Conservation (phyloP, 2,888 invertebrate genomes). For the Polydrusus cervinus region DNA sequence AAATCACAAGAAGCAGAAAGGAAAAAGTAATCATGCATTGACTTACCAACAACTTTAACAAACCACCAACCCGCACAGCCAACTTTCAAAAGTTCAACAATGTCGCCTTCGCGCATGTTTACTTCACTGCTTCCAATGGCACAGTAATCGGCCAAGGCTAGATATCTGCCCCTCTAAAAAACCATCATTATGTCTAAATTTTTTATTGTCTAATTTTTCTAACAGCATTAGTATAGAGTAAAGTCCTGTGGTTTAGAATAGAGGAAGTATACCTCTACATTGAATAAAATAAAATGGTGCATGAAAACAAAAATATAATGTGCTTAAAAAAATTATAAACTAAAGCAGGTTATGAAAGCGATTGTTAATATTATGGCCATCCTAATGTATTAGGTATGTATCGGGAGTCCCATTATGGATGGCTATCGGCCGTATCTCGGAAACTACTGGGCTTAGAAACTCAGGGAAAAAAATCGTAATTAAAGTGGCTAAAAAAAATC, state of each 20-base stretch:
- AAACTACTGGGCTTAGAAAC: too few relatives aligned
- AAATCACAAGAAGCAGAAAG: neutral
- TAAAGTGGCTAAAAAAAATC: too few relatives aligned
- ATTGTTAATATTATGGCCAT: too few relatives aligned
- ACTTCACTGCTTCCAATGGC: conserved; percentile 94
- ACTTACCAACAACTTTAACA: conserved; percentile 86
- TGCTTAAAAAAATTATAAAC: too few relatives aligned
- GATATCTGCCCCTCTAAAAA: conserved; percentile 85
- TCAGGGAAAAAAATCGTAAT: too few relatives aligned
- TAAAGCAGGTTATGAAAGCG: neutral
- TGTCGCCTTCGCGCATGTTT: conserved; percentile 91
- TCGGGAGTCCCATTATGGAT: too few relatives aligned
- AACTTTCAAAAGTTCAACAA: conserved; percentile 91
- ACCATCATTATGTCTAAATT: neutral
- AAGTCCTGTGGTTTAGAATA: neutral
- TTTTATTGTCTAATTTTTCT: neutral
- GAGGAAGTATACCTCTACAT: neutral
- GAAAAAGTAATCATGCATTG: neutral
- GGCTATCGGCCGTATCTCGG: too few relatives aligned
- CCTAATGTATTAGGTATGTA: too few relatives aligned
- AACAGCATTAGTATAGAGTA: conserved; percentile 24
- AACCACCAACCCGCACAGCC: conserved; percentile 99
- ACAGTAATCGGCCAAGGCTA: conserved; percentile 94
- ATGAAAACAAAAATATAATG: neutral
- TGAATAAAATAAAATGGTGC: conserved; percentile 1